Base-by-base conservation (phyloP, 2,113 vertebrate species). In the Sakesphorus luctuosus region DNA sequence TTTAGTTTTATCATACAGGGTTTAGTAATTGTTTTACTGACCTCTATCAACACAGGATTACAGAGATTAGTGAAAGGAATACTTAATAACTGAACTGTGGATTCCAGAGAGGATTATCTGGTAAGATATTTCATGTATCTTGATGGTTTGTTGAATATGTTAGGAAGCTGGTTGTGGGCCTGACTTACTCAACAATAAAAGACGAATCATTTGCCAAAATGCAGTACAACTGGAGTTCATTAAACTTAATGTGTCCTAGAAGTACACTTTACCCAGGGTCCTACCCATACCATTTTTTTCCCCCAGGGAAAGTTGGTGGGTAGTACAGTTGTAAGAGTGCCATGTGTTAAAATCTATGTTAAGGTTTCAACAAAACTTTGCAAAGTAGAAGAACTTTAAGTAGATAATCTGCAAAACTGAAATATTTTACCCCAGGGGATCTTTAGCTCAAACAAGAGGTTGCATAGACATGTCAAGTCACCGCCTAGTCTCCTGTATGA, bases 41-140 rank as follows among this genome's bases (percentile, higher is more conserved):
- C 95, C 94, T 97, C 80, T 92, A 96, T 94, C 86, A 96, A 91
- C 81, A 78, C 77, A 97, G 83, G 87, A 97, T 97, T 97, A 97
- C 33, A 92, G 93, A 97, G 96, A 96, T 97, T 97, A 97, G 90
- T 93, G 71, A 94, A 94, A 94, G 65, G 86, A 97, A 95, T 95
- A 95, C 95, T 97, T 97, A 97, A 97, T 96, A 98, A 81, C 89
- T 90, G 88, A 97, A 96, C 75, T 94, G 71, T 94, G 94, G 84
- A 96, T 98, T 98, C 84, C 61, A 96, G 96, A 97, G 91, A 89
- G 93, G 96, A 97, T 98, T 98, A 97, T 97, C 86, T 94, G 44
- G 67, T 91, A 94, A 96, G 66, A 94, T 94, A 96, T 97, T 97
- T 96, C 95, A 90, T 92, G 80, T 89, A 94, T 94, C 78, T 84